Conservation (phyloP, 2,888 invertebrate genomes). For the Escarpia spicata region DNA sequence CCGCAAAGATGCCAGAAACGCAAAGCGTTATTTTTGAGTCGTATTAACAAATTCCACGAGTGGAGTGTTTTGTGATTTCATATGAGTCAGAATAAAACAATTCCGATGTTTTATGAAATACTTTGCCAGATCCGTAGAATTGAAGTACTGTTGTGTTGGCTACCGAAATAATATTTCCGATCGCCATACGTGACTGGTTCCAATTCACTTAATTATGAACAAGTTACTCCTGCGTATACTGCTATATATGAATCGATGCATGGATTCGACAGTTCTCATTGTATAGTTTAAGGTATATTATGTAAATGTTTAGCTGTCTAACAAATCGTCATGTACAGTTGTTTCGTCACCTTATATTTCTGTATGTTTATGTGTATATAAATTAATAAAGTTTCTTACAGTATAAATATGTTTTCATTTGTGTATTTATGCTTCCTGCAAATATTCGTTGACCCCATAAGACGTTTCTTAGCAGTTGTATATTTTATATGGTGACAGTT, state of each 20-base stretch:
- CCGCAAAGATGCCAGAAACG: background rate
- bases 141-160: background rate
- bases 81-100: background rate
- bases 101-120: background rate
- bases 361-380: conserved; percentile 13
- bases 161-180: background rate
- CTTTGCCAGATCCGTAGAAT: background rate
- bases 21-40: background rate
- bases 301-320: conserved; percentile 16
- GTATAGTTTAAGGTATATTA: background rate
- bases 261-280: background rate
- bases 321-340: conserved; percentile 4
- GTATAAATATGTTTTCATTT: background rate
- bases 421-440: background rate
- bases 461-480: no score
- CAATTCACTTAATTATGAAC: background rate
- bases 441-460: background rate
- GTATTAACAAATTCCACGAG: background rate
- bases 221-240: background rate
- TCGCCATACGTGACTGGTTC: background rate
- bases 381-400: conserved; percentile 16
- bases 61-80: background rate
- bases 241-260: background rate
- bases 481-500: no score
- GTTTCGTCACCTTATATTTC: background rate